Conservation (phyloP, 1,140 invertebrate species). For the Rhopalosiphum padi region DNA sequence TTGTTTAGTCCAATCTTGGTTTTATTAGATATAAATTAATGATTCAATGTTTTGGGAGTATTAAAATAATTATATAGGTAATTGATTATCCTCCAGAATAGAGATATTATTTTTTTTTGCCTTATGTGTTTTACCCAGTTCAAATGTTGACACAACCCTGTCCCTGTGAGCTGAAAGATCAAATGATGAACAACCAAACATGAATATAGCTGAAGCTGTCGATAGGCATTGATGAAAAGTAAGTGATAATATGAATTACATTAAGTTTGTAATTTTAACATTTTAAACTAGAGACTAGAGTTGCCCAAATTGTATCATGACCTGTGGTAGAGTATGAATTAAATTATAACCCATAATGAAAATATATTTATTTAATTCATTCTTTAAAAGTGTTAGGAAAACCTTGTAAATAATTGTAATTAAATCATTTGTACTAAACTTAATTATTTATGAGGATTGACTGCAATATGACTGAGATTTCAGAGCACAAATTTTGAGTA, state of each 20-base stretch:
- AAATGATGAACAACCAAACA: neutral
- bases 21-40: neutral
- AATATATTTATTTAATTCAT: too few species aligned
- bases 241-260: too few species aligned
- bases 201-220: neutral
- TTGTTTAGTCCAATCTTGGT: neutral
- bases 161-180: too few species aligned
- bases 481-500: neutral
- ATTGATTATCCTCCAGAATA: neutral
- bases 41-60: neutral
- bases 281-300: too few species aligned
- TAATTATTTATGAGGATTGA: neutral
- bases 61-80: neutral
- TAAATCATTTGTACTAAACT: neutral
- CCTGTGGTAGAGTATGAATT: neutral
- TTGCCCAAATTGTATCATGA: neutral
- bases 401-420: neutral
- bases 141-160: neutral
- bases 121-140: neutral
- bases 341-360: neutral
- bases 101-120: neutral
- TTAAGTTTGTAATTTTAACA: too few species aligned
- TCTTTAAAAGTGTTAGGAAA: neutral
- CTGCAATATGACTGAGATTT: neutral
- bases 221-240: neutral